Evolutionary conservation across 2,888 invertebrate genomes (phyloP), one percentile per base, ranked within the genome.

Genomic region (Coelinius sp.): DNA sequence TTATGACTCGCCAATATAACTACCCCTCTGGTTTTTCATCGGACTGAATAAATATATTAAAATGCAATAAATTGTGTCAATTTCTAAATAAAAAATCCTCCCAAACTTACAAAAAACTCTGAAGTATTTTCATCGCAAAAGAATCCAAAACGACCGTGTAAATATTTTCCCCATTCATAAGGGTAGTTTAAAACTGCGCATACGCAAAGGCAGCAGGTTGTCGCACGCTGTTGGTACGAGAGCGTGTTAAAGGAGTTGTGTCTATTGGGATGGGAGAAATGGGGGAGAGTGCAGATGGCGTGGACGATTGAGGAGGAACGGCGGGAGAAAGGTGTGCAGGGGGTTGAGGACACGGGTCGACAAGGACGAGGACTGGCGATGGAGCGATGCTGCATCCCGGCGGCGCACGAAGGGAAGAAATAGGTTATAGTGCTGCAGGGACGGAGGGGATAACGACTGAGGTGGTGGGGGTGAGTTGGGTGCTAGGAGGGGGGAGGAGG

Each of bases 361-460:
- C 68, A 70, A 56, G 68, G 65, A 56, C 63, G 53, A 59, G 53
- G 56, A 69, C 67, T 66, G 64, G 56, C 25, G 63, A 52, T 52
- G 68, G 68, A 49, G 59, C 62, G 20, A 53, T 59, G 49, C 17
- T 31, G 12, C 35, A 14, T 63, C 64, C 5, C 24, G 46, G 66
- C 35, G 20, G 66, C 46, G 56, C 65, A 25, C 63, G 62, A 68
- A 68, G 53, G 46, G 27, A 70, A 53, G 49, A 63, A 46, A 67
- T 49, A 65, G 41, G 41, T 10, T 12, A 41, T 4, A 24, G 38
- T 25, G 20, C 38, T 53, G 38, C 59, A 66, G 68, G 35, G 8
- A 65, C 52, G 62, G 31, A 27, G 53, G 64, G 56, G 59, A 35
- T 25, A 25, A 25, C n/a, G 53, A 49, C 17, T 17, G 20, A 10